Conservation (phyloP, 2,113 vertebrate genomes). For the Circaetus cinerascens region DNA sequence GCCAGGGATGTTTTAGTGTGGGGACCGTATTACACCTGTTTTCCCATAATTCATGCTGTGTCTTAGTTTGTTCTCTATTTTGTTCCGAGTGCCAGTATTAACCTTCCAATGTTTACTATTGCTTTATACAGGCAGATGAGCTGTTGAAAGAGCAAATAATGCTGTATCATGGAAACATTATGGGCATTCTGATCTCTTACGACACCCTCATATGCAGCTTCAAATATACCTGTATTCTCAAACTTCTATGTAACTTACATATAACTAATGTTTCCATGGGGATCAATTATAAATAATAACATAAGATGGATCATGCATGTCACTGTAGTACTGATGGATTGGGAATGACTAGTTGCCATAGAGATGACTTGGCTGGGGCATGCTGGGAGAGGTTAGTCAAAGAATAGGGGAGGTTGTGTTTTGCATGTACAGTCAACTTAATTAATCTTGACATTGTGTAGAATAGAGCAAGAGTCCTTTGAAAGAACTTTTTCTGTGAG, state of each 20-base stretch:
- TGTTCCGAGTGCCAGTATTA: neutral
- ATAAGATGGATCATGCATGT: neutral
- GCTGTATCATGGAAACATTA: neutral
- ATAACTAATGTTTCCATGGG: neutral
- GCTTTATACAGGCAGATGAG: neutral
- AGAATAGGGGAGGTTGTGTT: conserved; percentile 11
- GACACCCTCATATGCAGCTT: neutral
- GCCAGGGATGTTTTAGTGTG: neutral
- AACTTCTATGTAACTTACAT: neutral
- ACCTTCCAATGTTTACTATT: neutral
- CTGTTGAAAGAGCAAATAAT: neutral
- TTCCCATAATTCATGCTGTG: neutral
- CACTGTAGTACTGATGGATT: neutral
- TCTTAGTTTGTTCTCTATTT: neutral
- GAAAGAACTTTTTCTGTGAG: conserved; percentile 25
- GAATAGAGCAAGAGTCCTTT: neutral
- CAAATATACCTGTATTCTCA: neutral
- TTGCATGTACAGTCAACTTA: conserved; percentile 29
- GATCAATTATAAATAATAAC: neutral
- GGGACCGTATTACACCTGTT: neutral
- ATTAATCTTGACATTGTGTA: conserved; percentile 10
- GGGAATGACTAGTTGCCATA: conserved; percentile 55
- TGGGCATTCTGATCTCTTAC: neutral
- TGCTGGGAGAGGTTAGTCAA: conserved; percentile 37
- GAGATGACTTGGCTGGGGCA: conserved; percentile 22